Evolutionary conservation across 2,113 vertebrate genomes (phyloP), one percentile per base, ranked within the genome.

Genomic region (Eulemur rufifrons): DNA sequence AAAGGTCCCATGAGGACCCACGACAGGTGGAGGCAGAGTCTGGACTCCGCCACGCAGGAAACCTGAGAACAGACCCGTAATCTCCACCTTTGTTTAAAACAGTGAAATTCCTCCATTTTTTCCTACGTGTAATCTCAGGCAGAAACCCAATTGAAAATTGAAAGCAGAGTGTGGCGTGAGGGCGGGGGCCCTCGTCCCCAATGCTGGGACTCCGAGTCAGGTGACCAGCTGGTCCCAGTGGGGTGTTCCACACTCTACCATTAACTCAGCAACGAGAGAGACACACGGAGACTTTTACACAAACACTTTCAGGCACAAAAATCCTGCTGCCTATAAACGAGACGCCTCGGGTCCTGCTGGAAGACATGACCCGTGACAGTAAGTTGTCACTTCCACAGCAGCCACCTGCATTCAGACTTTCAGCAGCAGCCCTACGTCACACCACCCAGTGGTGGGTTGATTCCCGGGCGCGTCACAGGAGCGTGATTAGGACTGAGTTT

Each of bases 171-270:
- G 27, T 32, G 42, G 45, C 27, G 77, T 18, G 3, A 69, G 39
- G 29, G 37, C 76, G 25, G 42, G 50, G 11, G 12, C 25, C 18
- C 25, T 37, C 3, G 39, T 23, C 1, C 5, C 6, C 2, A 39
- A 29, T 14, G 23, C 3, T 7, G 21, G 29, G n/a, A 7, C 11
- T 42, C 47, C 25, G 66, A 0, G 0, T 29, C 1, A 8, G 12
- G 12, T 3, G 3, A 0, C 5, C 1, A 29, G 50, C 59, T 13
- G 5, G 11, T 0, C 47, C 18, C 47, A 17, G 1, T 0, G 14
- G 18, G 27, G 5, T 37, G 1, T 8, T 39, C 34, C 9, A 1
- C 1, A 2, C 47, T 10, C 14, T 21, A 29, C 18, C 61, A 15
- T 37, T 47, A 37, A 14, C 34, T 42, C 45, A 21, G 27, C n/a